These are phyloP conservation scores for Trachelus stipa DNA, from an alignment of 2,888 invertebrate species.

Conservation along the genomic window DNA sequence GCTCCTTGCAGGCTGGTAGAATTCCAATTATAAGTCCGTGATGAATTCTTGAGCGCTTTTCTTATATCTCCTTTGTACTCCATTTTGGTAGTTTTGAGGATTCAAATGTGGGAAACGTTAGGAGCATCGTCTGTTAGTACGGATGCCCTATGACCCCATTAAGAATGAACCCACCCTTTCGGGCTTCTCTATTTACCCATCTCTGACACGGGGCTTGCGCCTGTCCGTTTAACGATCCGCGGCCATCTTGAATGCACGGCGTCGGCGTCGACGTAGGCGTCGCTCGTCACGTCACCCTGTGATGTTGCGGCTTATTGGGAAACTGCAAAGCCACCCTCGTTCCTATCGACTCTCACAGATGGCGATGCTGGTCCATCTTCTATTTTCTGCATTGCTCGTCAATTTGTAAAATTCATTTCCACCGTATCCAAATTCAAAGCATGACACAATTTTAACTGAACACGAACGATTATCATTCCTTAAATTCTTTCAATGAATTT, in stretches of 20 bases:
- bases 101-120: not conserved
- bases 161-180: not conserved
- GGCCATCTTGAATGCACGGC: conserved; percentile 54
- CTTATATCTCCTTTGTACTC: not conserved
- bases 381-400: not conserved
- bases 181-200: conserved; percentile 11
- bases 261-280: conserved; percentile 48
- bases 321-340: conserved; percentile 53
- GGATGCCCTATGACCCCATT: not conserved
- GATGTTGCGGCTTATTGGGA: conserved; percentile 54
- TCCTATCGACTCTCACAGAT: conserved; percentile 58
- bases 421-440: not conserved
- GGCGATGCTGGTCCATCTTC: conserved; percentile 42
- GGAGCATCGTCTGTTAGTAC: not conserved
- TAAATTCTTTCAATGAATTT: not conserved
- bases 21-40: not conserved
- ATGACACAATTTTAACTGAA: not conserved
- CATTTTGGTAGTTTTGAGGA: not conserved
- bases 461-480: not conserved
- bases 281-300: conserved; percentile 52
- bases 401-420: not conserved
- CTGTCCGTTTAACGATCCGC: conserved; percentile 55
- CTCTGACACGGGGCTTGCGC: conserved; percentile 47
- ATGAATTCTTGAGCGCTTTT: not conserved
- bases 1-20: not conserved